phyloP scores from a whole-genome alignment of 2,113 vertebrate species.

The Cyanoderma ruficeps region DNA sequence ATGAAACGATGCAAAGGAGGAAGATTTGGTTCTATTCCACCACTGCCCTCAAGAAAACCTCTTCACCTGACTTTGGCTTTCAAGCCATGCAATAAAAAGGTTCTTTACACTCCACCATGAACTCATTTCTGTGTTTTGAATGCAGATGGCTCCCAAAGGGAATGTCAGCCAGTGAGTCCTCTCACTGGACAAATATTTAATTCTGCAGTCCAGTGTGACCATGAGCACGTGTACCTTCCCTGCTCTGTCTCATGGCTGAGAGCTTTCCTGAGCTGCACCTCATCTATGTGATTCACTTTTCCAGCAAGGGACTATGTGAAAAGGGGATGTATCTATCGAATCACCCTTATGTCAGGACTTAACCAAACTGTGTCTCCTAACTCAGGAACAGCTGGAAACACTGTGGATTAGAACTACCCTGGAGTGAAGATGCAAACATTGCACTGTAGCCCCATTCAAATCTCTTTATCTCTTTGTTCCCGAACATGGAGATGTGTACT shows the following conservation, averaged over 20 bases:
- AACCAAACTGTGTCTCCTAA: neutral
- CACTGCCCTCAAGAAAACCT: fast-evolving
- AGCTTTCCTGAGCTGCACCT: neutral
- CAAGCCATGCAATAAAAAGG: neutral
- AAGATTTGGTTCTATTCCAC: neutral
- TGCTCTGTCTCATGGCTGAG: neutral
- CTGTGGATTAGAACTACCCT: neutral
- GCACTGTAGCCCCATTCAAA: neutral
- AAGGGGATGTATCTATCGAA: neutral
- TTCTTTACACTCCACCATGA: neutral
- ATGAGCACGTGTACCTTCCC: neutral
- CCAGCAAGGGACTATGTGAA: neutral
- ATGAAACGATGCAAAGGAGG: neutral
- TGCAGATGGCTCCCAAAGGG: neutral
- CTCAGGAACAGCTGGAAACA: neutral
- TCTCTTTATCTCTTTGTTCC: neutral
- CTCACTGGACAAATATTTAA: neutral
- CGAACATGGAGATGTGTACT: neutral
- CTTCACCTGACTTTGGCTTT: neutral
- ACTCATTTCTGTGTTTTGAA: neutral
- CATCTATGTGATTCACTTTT: neutral
- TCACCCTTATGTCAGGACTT: neutral
- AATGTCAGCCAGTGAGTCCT: neutral
- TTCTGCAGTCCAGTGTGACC: neutral
- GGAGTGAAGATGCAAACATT: neutral